Conservation (phyloP, 2,113 vertebrate genomes). For the Isurus oxyrinchus region DNA sequence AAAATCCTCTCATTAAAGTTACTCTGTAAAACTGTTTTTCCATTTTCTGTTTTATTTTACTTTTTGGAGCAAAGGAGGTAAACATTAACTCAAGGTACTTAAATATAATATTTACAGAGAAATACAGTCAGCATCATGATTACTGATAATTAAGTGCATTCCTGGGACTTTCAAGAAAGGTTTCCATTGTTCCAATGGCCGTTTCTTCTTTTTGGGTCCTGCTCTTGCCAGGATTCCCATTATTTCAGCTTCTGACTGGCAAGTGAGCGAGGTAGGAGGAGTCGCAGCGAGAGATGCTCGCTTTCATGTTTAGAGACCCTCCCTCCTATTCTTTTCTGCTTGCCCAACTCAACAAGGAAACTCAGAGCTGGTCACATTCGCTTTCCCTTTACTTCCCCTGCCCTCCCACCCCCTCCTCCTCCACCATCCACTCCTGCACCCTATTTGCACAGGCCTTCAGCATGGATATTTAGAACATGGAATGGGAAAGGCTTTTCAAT, state of each 20-base stretch:
- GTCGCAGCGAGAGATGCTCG: not conserved
- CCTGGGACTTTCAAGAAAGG: not conserved
- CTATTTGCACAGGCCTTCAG: not conserved
- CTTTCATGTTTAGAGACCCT: not conserved
- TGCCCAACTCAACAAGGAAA: not conserved
- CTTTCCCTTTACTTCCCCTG: not conserved
- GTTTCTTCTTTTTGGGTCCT: not conserved
- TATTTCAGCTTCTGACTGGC: not conserved
- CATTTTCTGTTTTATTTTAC: not conserved
- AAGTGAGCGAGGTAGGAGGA: not conserved
- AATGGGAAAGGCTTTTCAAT: not conserved
- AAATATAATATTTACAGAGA: slow-evolving; percentile 4
- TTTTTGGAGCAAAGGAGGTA: not conserved
- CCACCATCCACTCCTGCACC: not conserved
- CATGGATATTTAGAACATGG: not conserved
- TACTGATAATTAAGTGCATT: not conserved
- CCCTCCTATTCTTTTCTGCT: not conserved
- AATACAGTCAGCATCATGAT: not conserved
- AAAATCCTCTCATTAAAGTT: not conserved
- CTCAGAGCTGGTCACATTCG: not conserved
- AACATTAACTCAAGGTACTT: not conserved
- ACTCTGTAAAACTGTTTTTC: not conserved
- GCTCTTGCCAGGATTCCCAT: not conserved
- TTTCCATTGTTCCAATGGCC: not conserved
- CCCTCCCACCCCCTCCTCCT: not conserved